A percentile compares a stretch with the other conserved stretches of the same genome.
Evolutionary conservation across 2,797 vertebrate genomes (phyloP).

Genomic region (Rhodeus uyekii): DNA sequence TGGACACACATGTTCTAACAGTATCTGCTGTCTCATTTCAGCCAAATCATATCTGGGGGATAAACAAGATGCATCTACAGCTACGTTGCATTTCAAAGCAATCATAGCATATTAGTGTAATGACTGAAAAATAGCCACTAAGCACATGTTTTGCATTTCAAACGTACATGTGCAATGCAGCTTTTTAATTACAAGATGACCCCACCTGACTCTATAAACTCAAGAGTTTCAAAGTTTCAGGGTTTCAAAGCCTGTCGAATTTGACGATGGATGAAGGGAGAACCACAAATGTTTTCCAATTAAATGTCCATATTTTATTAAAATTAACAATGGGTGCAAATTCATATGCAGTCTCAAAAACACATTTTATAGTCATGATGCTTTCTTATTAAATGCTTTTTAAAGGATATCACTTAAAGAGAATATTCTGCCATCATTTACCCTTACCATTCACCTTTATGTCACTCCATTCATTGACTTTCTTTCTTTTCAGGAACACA

Average conservation of each 20-base stretch:
- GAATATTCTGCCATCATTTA: background rate
- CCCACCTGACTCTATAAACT: slow-evolving; percentile 61
- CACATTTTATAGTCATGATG: background rate
- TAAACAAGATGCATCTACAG: slow-evolving; percentile 56
- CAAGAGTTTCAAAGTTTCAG: slow-evolving; percentile 12
- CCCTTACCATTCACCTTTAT: background rate
- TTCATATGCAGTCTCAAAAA: background rate
- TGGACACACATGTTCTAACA: slow-evolving; percentile 55
- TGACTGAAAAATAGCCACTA: slow-evolving; percentile 56
- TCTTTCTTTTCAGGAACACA: background rate
- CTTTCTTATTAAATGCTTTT: background rate
- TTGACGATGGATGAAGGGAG: slow-evolving; percentile 47
- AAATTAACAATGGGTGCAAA: background rate
- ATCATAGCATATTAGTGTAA: slow-evolving; percentile 57
- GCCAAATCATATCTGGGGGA: slow-evolving; percentile 50
- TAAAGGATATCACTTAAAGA: background rate
- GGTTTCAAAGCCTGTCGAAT: slow-evolving; percentile 49
- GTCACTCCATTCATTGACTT: background rate
- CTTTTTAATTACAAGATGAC: slow-evolving; percentile 58
- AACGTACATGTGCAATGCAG: slow-evolving; percentile 55
- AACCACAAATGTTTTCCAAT: slow-evolving; percentile 30
- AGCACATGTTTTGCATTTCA: slow-evolving; percentile 55
- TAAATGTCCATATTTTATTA: slow-evolving; percentile 33
- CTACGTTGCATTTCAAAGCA: slow-evolving; percentile 56
- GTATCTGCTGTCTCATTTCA: slow-evolving; percentile 52